These are phyloP conservation scores for Taphrorychus bicolor DNA, from an alignment of 2,888 invertebrate genomes.

Conservation along the genomic window DNA sequence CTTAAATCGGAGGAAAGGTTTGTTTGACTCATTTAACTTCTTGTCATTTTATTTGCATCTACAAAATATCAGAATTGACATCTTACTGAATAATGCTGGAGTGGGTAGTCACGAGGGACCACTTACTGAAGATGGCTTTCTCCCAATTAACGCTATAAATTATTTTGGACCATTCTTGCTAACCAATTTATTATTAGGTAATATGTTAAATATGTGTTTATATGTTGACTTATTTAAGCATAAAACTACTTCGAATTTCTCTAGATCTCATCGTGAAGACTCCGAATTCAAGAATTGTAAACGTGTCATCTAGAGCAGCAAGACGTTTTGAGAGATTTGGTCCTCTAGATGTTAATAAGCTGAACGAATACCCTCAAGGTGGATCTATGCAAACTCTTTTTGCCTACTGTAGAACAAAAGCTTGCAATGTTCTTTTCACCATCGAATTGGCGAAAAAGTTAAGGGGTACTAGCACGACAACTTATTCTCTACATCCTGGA, in stretches of 20 bases:
- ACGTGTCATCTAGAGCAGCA: slow-evolving; percentile 23
- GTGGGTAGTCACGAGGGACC: slow-evolving; percentile 54
- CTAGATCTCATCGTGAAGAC: slow-evolving; percentile 28
- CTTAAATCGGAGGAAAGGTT: slow-evolving; percentile 60
- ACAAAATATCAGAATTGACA: slow-evolving; percentile 60
- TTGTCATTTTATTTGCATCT: not conserved
- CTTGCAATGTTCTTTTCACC: slow-evolving; percentile 49
- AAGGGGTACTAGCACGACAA: slow-evolving; percentile 44
- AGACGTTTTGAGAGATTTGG: not conserved
- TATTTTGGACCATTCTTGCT: slow-evolving; percentile 76
- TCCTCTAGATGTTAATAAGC: slow-evolving; percentile 8
- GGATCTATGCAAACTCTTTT: not conserved
- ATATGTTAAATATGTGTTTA: not conserved
- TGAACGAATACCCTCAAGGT: slow-evolving; percentile 6
- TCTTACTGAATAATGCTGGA: slow-evolving; percentile 74
- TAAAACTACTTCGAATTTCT: not conserved
- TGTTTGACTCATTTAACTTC: not conserved
- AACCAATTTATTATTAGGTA: slow-evolving; percentile 68
- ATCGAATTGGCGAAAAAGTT: slow-evolving; percentile 46
- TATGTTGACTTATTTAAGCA: not conserved
- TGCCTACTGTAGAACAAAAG: slow-evolving; percentile 40
- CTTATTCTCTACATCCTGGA: slow-evolving; percentile 50
- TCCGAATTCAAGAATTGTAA: slow-evolving; percentile 24
- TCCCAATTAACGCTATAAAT: slow-evolving; percentile 71
- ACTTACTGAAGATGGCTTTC: slow-evolving; percentile 66